phyloP scores from a whole-genome alignment of 2,113 vertebrate genomes.

The Rhynchomys soricoides region DNA sequence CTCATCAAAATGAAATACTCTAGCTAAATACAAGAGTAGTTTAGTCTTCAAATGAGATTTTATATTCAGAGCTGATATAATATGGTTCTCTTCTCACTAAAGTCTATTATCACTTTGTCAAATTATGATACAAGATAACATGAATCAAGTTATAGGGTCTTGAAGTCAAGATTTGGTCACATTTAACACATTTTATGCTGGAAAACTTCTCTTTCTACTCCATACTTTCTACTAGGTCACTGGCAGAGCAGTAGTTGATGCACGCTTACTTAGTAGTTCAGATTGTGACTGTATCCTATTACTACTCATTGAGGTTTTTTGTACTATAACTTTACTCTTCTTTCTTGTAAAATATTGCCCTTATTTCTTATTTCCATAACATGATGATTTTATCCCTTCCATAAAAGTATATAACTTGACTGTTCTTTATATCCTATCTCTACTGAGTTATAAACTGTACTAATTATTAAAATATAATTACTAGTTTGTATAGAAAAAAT shows the following conservation, averaged over 20 bases:
- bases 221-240: not conserved
- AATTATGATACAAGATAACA: conserved; percentile 69
- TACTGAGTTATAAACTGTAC: conserved; percentile 16
- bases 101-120: conserved; percentile 78
- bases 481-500: conserved; percentile 7
- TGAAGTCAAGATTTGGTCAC: conserved; percentile 63
- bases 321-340: not conserved
- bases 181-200: conserved; percentile 77
- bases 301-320: not conserved
- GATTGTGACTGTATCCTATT: conserved; percentile 10
- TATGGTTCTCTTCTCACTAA: conserved; percentile 69
- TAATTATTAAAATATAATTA: conserved; percentile 70
- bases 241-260: not conserved
- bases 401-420: conserved; percentile 17
- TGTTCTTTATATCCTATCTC: not conserved
- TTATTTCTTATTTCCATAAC: conserved; percentile 44
- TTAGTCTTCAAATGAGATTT: conserved; percentile 79
- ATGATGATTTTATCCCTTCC: not conserved
- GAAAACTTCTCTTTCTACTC: conserved; percentile 18
- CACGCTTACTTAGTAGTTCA: not conserved
- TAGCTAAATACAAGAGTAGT: conserved; percentile 73
- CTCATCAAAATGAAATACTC: conserved; percentile 77
- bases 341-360: conserved; percentile 33
- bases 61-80: conserved; percentile 73
- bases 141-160: conserved; percentile 67